Conservation (phyloP, 2,888 invertebrate species). For the Lysandra bellargus region DNA sequence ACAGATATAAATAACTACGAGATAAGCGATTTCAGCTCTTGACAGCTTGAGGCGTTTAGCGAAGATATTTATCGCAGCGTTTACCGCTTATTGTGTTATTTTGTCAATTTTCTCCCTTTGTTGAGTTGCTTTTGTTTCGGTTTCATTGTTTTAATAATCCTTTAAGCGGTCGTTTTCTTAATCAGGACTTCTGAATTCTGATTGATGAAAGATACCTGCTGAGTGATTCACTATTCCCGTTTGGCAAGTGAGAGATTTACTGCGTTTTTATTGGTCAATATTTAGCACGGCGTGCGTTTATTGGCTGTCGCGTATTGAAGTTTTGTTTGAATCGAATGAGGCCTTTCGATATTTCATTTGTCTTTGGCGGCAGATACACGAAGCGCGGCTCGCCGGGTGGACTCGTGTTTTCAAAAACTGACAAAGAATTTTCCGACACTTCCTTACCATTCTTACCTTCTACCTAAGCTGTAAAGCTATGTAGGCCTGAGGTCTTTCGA, state of each 20-base stretch:
- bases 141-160: constrained; percentile 8
- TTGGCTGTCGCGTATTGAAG: too few relatives aligned
- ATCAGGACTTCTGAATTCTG: background rate
- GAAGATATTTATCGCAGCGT: constrained; percentile 37
- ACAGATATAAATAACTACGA: constrained; percentile 40
- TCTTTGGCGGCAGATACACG: too few relatives aligned
- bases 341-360: too few relatives aligned
- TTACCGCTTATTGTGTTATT: constrained; percentile 34
- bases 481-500: too few relatives aligned
- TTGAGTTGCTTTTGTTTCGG: constrained; percentile 32
- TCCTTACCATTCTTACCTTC: too few relatives aligned
- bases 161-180: constrained; percentile 4
- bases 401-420: too few relatives aligned
- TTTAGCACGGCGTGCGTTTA: background rate
- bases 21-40: constrained; percentile 39
- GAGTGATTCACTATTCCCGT: background rate
- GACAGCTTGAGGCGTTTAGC: constrained; percentile 37
- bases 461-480: too few relatives aligned
- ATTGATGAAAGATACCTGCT: background rate
- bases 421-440: too few relatives aligned
- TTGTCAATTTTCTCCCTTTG: constrained; percentile 34
- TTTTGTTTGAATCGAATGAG: too few relatives aligned
- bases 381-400: too few relatives aligned
- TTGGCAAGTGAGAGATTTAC: background rate
- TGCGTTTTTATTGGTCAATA: background rate